Evolutionary conservation across 2,888 invertebrate species (phyloP), one percentile per base, ranked within the genome.

Genomic region (Baronia brevicornis): DNA sequence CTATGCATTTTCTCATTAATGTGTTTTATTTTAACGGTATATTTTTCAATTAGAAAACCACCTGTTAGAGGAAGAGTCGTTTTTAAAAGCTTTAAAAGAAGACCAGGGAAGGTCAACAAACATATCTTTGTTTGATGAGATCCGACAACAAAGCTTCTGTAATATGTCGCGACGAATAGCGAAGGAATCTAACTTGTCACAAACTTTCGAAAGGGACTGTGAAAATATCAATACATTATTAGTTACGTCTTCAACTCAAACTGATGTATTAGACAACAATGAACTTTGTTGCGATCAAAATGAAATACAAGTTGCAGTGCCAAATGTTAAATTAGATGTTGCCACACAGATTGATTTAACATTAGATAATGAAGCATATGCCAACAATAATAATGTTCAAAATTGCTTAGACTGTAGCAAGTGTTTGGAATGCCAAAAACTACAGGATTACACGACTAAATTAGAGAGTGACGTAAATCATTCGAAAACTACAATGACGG

Each of bases 41-140:
- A 40, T 44, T 38, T 43, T 48, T 47, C 41, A 25, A 67, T 19
- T 61, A 80, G 80, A 78, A 24, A 60, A 70, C 50, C 67, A 63
- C 36, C 51, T 73, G 33, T 58, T 79, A 57, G 73, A 74, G 48
- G 80, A 82, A 43, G 79, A 80, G 7, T 70, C 78, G 0, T 80
- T 82, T 43, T 17, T 63, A 21, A 72, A 60, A 33, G 66, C 64
- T 3, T 47, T 80, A 4, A 64, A 56, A 40, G 79, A 75, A 29
- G 75, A 77, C 32, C 68, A 68, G 3, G 80, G 79, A 0, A 62
- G 80, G 2, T 35, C 52, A 2, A 78, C 80, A 0, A 79, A 80
- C 48, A 47, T 82, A 41, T 80, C 82, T 0, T 47, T 84, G 0
- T 82, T 71, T 39, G 80, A 84, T 48, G 82, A 84, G 51, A 74